Conservation (phyloP, 2,797 vertebrate species). For the Psittacula echo region DNA sequence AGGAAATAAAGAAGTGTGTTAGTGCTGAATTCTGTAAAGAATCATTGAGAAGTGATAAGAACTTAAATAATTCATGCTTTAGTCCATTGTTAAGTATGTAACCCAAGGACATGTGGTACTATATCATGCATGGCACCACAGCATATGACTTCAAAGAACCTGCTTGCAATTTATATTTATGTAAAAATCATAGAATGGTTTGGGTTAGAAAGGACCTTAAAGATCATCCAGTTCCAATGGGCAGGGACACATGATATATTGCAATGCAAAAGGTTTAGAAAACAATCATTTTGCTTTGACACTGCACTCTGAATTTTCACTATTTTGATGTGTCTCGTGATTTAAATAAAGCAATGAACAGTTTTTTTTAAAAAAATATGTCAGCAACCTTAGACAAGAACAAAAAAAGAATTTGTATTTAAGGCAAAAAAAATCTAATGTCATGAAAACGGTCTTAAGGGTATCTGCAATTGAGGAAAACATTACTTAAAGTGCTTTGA, state of each 20-base stretch:
- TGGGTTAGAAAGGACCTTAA: background rate
- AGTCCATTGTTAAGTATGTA: background rate
- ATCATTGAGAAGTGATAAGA: background rate
- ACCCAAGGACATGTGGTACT: background rate
- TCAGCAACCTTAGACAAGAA: background rate
- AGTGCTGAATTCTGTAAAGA: background rate
- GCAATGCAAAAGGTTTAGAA: background rate
- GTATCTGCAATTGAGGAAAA: background rate
- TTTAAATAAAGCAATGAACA: background rate
- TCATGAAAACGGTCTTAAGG: background rate
- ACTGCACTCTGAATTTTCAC: background rate
- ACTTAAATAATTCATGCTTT: constrained; percentile 16
- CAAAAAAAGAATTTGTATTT: background rate
- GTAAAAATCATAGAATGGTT: background rate
- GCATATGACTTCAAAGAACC: background rate
- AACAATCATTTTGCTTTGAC: background rate
- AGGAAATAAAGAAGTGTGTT: background rate
- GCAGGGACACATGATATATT: background rate
- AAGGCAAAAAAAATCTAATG: background rate
- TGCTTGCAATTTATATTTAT: background rate
- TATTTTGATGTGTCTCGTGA: background rate
- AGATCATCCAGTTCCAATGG: background rate
- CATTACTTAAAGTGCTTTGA: background rate
- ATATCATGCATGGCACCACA: background rate
- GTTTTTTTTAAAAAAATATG: background rate